Percentiles rank a stretch among this genome's conserved stretches.
Conservation (phyloP, 2,113 vertebrate genomes). For the Misgurnus anguillicaudatus region DNA sequence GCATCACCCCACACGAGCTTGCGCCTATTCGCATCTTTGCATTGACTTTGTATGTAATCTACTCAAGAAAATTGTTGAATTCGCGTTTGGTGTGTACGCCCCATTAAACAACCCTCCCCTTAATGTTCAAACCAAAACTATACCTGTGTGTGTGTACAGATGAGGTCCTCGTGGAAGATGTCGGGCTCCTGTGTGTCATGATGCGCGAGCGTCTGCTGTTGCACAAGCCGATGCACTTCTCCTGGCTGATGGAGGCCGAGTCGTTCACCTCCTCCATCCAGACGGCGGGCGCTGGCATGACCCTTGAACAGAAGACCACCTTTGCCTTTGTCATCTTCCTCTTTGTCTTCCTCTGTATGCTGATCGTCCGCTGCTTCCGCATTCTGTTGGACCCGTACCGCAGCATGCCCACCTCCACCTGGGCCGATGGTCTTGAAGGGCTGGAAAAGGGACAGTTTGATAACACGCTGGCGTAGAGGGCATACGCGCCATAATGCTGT, state of each 20-base stretch:
- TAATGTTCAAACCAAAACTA: no score
- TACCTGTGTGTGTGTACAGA: conserved; percentile 30
- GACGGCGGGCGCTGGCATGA: conserved; percentile 71
- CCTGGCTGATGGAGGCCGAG: conserved; percentile 77
- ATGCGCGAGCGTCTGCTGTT: conserved; percentile 66
- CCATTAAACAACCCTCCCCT: no score
- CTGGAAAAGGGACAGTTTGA: conserved; percentile 86
- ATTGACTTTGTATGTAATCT: no score
- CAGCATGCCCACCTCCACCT: conserved; percentile 84
- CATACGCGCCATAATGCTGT: neutral
- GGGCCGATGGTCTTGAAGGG: conserved; percentile 81
- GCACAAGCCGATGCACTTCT: conserved; percentile 63
- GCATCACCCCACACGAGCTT: no score
- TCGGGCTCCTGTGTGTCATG: conserved; percentile 57
- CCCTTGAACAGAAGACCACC: conserved; percentile 83
- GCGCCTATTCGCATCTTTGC: no score
- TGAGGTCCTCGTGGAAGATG: conserved; percentile 56
- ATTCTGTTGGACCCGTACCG: conserved; percentile 82
- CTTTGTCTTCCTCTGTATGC: conserved; percentile 83
- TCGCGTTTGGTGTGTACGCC: no score
- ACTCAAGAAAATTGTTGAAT: no score
- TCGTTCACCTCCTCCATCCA: conserved; percentile 71
- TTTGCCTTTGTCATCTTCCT: conserved; percentile 83
- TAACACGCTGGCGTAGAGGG: conserved; percentile 70
- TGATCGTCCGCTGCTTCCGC: conserved; percentile 81